Evolutionary conservation across 2,888 invertebrate genomes (phyloP), one percentile per base, ranked within the genome.

Genomic region (Eledone cirrhosa): DNA sequence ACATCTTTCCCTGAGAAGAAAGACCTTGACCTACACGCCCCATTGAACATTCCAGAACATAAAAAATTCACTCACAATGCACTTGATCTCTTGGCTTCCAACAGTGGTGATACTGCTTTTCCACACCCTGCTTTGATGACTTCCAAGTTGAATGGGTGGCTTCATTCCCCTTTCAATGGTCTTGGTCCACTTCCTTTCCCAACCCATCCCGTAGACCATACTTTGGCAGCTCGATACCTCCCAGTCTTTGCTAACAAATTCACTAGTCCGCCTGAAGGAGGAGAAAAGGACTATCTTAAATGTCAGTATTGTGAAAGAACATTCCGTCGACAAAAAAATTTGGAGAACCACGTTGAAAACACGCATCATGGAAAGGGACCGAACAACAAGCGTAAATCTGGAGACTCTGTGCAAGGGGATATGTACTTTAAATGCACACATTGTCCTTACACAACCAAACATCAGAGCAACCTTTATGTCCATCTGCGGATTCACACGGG

Each of bases 401-500:
- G 84, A 16, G 83, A 84, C 74, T 81, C 80, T 2, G 80, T 59
- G 31, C 78, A 75, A 29, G 82, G 82, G 13, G 89, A 89, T 79
- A 90, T 90, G 88, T 89, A 90, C 82, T 90, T 90, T 83, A 90
- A 89, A 82, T 90, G 90, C 80, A 89, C 90, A 8, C 89, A 90
- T 82, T 90, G 90, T 82, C 87, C 89, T 19, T 90, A 90, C 83
- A 90, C 90, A 63, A 90, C 90, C 29, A 90, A 90, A 81, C 90
- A 90, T 81, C 90, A 90, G 82, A 90, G 90, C 83, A 90, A 90
- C 81, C 84, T 90, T 80, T 90, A 90, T 80, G 90, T 90, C 7
- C 90, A 90, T 83, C 86, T 90, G 16, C 80, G 90, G 59, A 90
- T 90, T 27, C 90, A 90, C 80, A 90, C 90, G 79, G 90, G 90